phyloP scores from a whole-genome alignment of 1,140 invertebrate species.

The Lordiphosa stackelbergi region DNA sequence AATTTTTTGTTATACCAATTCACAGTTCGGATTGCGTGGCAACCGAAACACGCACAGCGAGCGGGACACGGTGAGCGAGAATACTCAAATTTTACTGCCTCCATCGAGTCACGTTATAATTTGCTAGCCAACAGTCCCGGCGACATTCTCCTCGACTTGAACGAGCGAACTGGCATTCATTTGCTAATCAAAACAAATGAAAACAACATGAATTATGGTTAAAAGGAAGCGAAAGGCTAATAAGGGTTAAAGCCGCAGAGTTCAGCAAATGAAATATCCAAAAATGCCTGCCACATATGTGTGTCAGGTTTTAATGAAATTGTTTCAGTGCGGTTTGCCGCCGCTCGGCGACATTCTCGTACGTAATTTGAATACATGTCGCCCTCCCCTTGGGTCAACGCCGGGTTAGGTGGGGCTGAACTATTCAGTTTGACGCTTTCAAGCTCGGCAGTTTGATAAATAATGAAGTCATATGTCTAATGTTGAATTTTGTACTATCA shows the following conservation, averaged over 20 bases:
- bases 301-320: constrained; percentile 56
- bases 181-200: constrained; percentile 75
- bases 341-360: constrained; percentile 22
- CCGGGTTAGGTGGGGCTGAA: constrained; percentile 23
- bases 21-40: constrained; percentile 57
- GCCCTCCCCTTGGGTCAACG: constrained; percentile 27
- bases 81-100: constrained; percentile 66
- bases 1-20: constrained; percentile 53
- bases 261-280: constrained; percentile 47
- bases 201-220: constrained; percentile 68
- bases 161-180: constrained; percentile 31
- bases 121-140: constrained; percentile 31
- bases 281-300: constrained; percentile 13
- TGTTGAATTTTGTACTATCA: constrained; percentile 69
- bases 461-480: constrained; percentile 73
- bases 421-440: constrained; percentile 49
- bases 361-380: constrained; percentile 66
- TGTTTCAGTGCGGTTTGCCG: constrained; percentile 55
- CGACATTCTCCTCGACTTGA: constrained; percentile 21
- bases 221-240: constrained; percentile 46
- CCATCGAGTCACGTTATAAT: constrained; percentile 62
- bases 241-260: constrained; percentile 67
- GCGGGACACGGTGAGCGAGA: constrained; percentile 38
- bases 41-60: constrained; percentile 59
- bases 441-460: constrained; percentile 60